Evolutionary conservation across 23 tunicate genomes (phyloP).

Genomic region (Phallusia fumigata): DNA sequence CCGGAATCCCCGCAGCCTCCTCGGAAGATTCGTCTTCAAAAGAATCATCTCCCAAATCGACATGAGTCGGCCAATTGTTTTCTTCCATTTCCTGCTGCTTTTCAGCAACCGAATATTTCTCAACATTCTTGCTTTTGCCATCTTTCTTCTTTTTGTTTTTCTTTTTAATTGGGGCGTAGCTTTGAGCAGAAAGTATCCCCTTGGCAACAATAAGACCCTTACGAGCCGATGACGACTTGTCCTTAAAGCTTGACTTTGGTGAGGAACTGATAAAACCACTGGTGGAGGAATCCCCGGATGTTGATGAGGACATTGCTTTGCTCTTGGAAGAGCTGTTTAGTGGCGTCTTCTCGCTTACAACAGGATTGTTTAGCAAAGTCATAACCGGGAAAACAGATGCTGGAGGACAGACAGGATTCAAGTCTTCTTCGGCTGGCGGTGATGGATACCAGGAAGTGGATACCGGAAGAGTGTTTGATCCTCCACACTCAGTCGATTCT

Average conservation of each 20-base stretch:
- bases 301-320: slow-evolving; percentile 22
- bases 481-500: background rate
- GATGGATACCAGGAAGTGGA: slow-evolving; percentile 27
- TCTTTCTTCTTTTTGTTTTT: slow-evolving; percentile 29
- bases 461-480: slow-evolving; percentile 13
- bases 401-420: background rate
- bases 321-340: background rate
- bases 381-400: background rate
- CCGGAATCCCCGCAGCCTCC: background rate
- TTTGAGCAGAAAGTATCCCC: slow-evolving; percentile 69
- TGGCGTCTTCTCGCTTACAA: background rate
- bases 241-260: slow-evolving; percentile 11
- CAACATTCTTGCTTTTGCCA: background rate
- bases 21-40: slow-evolving; percentile 13
- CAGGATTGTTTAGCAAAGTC: background rate
- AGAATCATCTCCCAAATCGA: background rate
- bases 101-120: slow-evolving; percentile 7
- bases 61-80: background rate
- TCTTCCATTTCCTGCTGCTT: slow-evolving; percentile 12
- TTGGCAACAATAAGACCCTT: slow-evolving; percentile 60
- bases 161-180: slow-evolving; percentile 23
- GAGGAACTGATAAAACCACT: slow-evolving; percentile 77
- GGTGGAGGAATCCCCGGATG: slow-evolving; percentile 57
- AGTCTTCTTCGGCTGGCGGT: slow-evolving; percentile 12
- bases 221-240: slow-evolving; percentile 11